Percentiles rank a stretch among this genome's conserved stretches.
Evolutionary conservation across 2,797 vertebrate genomes (phyloP).

Genomic region (Tragopan temminckii): DNA sequence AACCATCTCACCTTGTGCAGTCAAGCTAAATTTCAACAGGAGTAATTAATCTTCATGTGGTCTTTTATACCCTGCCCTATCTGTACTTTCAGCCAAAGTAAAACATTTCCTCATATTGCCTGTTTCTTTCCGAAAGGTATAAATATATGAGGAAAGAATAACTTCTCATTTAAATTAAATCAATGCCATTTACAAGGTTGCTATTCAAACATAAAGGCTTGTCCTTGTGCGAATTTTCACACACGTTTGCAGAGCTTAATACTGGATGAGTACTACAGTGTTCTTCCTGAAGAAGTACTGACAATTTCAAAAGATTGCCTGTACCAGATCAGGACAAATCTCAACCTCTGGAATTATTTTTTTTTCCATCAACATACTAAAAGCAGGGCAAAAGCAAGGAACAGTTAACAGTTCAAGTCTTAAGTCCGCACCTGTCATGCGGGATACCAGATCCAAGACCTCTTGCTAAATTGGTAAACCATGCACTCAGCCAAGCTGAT

Average conservation of each 20-base stretch:
- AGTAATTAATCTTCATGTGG: slow-evolving; percentile 73
- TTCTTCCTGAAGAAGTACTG: not conserved
- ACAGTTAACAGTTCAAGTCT: not conserved
- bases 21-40: slow-evolving; percentile 72
- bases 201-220: not conserved
- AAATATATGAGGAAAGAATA: slow-evolving; percentile 13
- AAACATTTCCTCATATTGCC: slow-evolving; percentile 25
- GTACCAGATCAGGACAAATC: not conserved
- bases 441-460: not conserved
- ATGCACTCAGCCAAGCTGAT: not conserved
- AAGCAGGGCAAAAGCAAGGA: not conserved
- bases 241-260: not conserved
- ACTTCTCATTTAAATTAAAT: slow-evolving; percentile 39
- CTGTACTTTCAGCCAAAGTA: slow-evolving; percentile 49
- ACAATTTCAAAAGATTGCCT: not conserved
- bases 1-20: slow-evolving; percentile 77
- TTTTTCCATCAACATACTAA: not conserved
- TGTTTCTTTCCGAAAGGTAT: slow-evolving; percentile 30
- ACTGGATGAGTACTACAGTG: not conserved
- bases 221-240: not conserved
- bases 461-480: not conserved
- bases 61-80: slow-evolving; percentile 63
- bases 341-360: not conserved
- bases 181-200: slow-evolving; percentile 2
- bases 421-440: not conserved